phyloP scores from a whole-genome alignment of 2,888 invertebrate genomes.

The Mayetiola destructor region DNA sequence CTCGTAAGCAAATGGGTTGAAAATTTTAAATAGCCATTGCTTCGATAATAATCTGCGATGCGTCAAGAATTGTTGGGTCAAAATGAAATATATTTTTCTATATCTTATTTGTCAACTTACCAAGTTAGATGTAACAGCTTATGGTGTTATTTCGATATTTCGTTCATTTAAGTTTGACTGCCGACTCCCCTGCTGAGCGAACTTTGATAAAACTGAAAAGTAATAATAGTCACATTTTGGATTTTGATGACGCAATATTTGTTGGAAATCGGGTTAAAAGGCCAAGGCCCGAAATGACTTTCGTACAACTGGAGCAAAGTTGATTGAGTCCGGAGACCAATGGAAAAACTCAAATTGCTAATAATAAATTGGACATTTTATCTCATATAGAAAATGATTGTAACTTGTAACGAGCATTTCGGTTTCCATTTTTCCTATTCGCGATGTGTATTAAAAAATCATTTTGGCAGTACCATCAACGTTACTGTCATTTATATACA shows the following conservation, averaged over 20 bases:
- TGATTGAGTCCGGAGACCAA: conserved; percentile 1
- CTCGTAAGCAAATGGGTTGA: too few relatives aligned
- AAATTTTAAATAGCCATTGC: too few relatives aligned
- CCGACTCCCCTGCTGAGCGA: background rate
- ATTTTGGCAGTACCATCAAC: background rate
- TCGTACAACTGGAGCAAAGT: too few relatives aligned
- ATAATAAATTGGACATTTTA: too few relatives aligned
- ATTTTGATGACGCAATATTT: conserved; percentile 12
- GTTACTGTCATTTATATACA: background rate
- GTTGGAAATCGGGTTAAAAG: background rate
- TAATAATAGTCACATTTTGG: conserved; percentile 10
- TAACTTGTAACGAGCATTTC: conserved; percentile 4
- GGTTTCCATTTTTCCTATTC: background rate
- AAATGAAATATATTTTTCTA: too few relatives aligned
- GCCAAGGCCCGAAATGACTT: background rate
- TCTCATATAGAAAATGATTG: conserved; percentile 12
- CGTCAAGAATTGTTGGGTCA: too few relatives aligned
- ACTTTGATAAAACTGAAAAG: background rate
- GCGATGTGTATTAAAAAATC: background rate
- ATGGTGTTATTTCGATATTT: background rate
- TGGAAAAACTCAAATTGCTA: background rate
- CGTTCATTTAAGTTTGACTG: background rate
- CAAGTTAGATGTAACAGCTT: too few relatives aligned
- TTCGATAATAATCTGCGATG: too few relatives aligned
- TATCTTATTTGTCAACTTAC: too few relatives aligned